Evolutionary conservation across 2,797 vertebrate genomes (phyloP), one percentile per base, ranked within the genome.

Genomic region (Schizopygopsis pylzovi): DNA sequence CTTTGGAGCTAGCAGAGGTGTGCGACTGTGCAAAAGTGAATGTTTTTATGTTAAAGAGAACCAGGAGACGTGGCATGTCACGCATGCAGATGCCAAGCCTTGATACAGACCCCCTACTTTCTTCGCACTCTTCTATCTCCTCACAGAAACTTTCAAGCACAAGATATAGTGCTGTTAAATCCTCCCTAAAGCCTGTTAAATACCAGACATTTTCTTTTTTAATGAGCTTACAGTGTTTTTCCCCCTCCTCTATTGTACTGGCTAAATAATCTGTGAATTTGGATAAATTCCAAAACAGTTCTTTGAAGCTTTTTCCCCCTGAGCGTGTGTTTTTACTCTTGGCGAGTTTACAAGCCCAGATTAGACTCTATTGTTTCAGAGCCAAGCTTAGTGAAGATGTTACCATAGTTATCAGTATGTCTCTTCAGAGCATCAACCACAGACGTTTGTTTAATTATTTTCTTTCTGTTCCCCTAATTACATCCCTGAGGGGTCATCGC

Each of bases 191-290:
- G 91, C 92, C 92, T 92, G 91, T 91, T 94, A 91, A 93, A 92
- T 90, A 91, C 90, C 91, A 92, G 92, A 90, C 91, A 87, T 89
- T 92, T 94, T 94, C 91, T 93, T 93, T 92, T 91, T 93, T 95
- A 95, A 95, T 95, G 92, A 95, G 94, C 93, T 94, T 93, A 93
- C 92, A 91, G 88, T 85, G 84, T 90, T 93, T 91, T 89, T 91
- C 92, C 92, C 92, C 90, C 91, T 90, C 88, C 89, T 81, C 81
- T 81, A 65, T 88, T 87, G 85, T 90, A 75, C 77, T 89, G 79
- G 73, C 84, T 87, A 86, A 92, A 92, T 94, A 95, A 95, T 94
- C 94, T 92, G 90, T 92, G 84, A 89, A 92, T 94, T 92, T 95
- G 92, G 93, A 93, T 90, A 89, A 89, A 88, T 93, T 95, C 95